Evolutionary conservation across 2,797 vertebrate species (phyloP).

Genomic region (Alcedo quadribrachys): DNA sequence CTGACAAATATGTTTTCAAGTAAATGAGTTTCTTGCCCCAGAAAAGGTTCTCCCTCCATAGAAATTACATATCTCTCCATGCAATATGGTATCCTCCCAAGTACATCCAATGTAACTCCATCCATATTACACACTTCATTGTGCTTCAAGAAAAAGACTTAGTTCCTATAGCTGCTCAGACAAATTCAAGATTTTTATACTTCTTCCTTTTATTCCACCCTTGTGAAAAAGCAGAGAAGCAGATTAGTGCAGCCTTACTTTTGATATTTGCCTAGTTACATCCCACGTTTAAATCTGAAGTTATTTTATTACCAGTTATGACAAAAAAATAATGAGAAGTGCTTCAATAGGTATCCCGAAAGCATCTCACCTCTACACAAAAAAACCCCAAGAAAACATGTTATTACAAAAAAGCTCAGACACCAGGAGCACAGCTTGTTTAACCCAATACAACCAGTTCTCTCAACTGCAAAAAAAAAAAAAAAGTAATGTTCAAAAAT

Average conservation of each 20-base stretch:
- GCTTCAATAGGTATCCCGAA: neutral
- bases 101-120: neutral
- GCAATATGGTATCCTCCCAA: neutral
- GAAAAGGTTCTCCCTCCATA: neutral
- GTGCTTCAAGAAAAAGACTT: neutral
- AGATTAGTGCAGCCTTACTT: neutral
- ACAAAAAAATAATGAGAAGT: neutral
- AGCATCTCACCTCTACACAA: neutral
- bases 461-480: neutral
- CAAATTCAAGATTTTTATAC: neutral
- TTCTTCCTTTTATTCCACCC: neutral
- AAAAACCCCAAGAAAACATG: neutral
- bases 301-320: neutral
- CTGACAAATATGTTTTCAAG: neutral
- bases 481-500: neutral
- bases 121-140: neutral
- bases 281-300: neutral
- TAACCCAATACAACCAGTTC: neutral
- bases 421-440: neutral
- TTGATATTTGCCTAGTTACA: neutral
- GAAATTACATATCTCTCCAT: neutral
- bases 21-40: neutral
- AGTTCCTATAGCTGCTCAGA: neutral
- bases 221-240: neutral
- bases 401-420: neutral